A percentile compares a stretch with the other conserved stretches of the same genome.
These are phyloP conservation scores for Sclerurus mexicanus DNA, from an alignment of 2,113 vertebrate genomes.

Conservation along the genomic window DNA sequence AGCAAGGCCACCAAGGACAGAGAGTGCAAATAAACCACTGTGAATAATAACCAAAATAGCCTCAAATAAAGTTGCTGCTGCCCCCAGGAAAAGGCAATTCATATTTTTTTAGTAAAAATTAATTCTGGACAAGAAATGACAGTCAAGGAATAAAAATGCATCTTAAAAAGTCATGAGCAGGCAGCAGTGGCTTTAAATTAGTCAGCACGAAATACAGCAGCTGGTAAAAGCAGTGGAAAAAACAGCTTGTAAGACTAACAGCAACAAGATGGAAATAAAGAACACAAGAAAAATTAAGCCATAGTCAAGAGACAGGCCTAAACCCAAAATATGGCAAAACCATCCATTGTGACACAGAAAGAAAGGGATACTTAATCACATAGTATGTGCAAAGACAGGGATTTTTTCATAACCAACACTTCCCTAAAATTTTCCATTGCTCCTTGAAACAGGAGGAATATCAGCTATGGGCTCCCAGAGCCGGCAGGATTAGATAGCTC, in stretches of 20 bases:
- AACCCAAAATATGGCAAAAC: background rate
- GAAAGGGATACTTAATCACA: background rate
- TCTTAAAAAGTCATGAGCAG: background rate
- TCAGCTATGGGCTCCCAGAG: background rate
- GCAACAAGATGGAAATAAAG: background rate
- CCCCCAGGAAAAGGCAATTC: background rate
- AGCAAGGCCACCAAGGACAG: background rate
- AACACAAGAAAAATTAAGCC: background rate
- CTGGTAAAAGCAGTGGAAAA: background rate
- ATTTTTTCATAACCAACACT: background rate
- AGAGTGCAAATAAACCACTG: background rate
- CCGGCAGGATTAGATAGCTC: background rate
- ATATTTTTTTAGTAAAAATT: background rate
- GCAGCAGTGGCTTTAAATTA: background rate
- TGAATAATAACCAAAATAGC: background rate
- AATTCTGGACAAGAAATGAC: background rate
- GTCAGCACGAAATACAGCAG: background rate
- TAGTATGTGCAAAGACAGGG: fast-evolving
- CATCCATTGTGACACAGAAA: background rate
- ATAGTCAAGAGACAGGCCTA: background rate
- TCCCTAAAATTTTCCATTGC: background rate
- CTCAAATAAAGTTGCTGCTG: background rate
- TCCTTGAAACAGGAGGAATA: background rate
- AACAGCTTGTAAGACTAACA: background rate
- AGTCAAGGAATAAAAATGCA: background rate